Evolutionary conservation across 2,888 invertebrate genomes (phyloP), one percentile per base, ranked within the genome.

Genomic region (Campaea margaritaria): DNA sequence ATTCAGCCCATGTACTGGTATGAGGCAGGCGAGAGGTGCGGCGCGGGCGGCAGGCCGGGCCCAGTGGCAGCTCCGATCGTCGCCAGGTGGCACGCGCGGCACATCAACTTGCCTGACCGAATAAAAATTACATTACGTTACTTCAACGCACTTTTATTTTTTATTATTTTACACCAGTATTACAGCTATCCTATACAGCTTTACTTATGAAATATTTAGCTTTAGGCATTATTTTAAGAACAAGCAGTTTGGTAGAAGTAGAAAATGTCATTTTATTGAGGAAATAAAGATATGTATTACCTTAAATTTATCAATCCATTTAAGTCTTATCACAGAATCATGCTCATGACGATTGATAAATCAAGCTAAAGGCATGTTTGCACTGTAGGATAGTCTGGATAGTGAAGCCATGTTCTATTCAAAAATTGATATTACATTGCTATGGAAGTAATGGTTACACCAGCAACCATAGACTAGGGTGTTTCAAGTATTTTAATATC

Each of bases 31-130:
- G 97, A 95, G 62, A 97, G 96, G 62, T 96, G 96, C 47, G 96
- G 96, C 82, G 96, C 96, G 68, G 96, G 95, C 64, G 96, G 94
- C 75, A 94, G 93, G n/a, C 95, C 95, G 36, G 95, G 94, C 43
- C 95, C 95, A 50, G 96, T 92, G 60, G 94, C 93, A 52, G 94
- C 91, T 31, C 95, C 93, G 66, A 96, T 93, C 69, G 96, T 95
- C 73, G 96, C 95, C 79, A 99, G 94, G 89, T 99, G 99, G 87
- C 99, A 99, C 58, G 96, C 95, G 58, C 98, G 96, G 83, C 99
- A 99, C 93, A 99, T 95, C 66, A 99, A 93, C 74, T 96, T 96
- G 8, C 97, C 97, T 76, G 96, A 59, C 67, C 42, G 31, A 58
- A 48, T 52, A 34, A 21, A 16, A 51, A n/a, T 61, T 43, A 50